Percentiles rank a stretch among this genome's conserved stretches.
Conservation (phyloP, 2,797 vertebrate species). For the Thamnophis elegans region DNA sequence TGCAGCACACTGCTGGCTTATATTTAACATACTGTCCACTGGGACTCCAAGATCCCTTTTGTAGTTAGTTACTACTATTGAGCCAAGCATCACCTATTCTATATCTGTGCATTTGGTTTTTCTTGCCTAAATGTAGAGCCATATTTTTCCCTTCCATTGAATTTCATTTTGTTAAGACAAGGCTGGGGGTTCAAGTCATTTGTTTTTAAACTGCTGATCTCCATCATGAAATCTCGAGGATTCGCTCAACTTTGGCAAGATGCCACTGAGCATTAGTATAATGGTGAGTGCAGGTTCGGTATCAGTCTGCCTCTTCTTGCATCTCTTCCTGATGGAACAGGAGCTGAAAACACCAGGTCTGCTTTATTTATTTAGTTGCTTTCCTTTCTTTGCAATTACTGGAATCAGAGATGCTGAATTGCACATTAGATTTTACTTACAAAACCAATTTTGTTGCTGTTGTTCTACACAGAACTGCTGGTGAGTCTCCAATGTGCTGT, state of each 20-base stretch:
- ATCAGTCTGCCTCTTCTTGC: not conserved
- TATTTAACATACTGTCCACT: not conserved
- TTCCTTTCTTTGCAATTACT: not conserved
- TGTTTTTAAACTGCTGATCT: not conserved
- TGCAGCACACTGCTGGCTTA: not conserved
- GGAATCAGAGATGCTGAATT: not conserved
- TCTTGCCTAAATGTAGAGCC: not conserved
- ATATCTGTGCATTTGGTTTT: not conserved
- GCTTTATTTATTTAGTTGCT: not conserved
- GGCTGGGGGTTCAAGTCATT: not conserved
- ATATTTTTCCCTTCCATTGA: not conserved
- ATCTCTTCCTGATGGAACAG: not conserved
- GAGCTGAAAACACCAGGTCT: fast-evolving
- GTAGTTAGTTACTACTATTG: not conserved
- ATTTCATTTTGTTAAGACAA: not conserved
- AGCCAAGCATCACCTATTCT: not conserved
- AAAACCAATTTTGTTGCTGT: not conserved
- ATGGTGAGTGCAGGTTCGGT: not conserved
- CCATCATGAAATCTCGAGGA: not conserved
- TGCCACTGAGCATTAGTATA: not conserved
- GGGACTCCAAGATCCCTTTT: not conserved
- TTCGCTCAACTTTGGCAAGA: not conserved
- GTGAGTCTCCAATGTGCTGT: not conserved
- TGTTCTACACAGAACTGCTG: not conserved
- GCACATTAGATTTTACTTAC: not conserved